Conservation (phyloP, 1,140 invertebrate species). For the Pseudomyrmex cubaensis region DNA sequence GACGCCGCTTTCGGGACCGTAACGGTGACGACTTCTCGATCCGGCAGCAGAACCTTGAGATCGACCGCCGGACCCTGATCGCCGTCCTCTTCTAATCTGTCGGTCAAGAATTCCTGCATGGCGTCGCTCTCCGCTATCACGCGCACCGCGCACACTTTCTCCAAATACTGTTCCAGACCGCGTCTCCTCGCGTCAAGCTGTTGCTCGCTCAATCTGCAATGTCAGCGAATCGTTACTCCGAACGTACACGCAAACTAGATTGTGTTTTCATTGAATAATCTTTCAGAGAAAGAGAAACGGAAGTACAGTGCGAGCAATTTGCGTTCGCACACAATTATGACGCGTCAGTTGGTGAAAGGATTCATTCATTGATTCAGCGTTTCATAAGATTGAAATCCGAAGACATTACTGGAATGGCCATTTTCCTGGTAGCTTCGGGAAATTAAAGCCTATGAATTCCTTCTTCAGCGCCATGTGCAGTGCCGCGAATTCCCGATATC, state of each 20-base stretch:
- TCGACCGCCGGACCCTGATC: constrained; percentile 95
- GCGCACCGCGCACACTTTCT: constrained; percentile 98
- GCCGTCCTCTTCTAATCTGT: constrained; percentile 92
- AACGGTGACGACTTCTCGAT: constrained; percentile 95
- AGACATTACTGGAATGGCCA: constrained; percentile 95
- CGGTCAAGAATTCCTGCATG: constrained; percentile 98
- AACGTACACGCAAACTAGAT: background rate
- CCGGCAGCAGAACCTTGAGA: constrained; percentile 92
- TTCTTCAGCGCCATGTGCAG: constrained; percentile 96
- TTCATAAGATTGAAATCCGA: constrained; percentile 65
- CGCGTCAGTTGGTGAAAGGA: background rate
- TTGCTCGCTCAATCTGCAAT: constrained; percentile 93
- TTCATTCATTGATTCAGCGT: background rate
- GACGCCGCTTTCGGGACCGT: constrained; percentile 96
- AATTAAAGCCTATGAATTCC: constrained; percentile 98
- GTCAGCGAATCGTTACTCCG: background rate
- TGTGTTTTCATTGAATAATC: background rate
- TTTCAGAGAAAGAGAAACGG: too few relatives aligned
- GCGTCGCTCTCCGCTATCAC: constrained; percentile 99
- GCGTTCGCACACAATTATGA: background rate
- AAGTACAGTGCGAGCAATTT: background rate
- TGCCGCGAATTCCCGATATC: constrained; percentile 98
- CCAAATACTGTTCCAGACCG: constrained; percentile 98
- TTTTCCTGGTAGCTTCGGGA: constrained; percentile 99
- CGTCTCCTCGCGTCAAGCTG: constrained; percentile 97